phyloP scores from a whole-genome alignment of 2,113 vertebrate genomes.

The Bambusicola thoracicus region DNA sequence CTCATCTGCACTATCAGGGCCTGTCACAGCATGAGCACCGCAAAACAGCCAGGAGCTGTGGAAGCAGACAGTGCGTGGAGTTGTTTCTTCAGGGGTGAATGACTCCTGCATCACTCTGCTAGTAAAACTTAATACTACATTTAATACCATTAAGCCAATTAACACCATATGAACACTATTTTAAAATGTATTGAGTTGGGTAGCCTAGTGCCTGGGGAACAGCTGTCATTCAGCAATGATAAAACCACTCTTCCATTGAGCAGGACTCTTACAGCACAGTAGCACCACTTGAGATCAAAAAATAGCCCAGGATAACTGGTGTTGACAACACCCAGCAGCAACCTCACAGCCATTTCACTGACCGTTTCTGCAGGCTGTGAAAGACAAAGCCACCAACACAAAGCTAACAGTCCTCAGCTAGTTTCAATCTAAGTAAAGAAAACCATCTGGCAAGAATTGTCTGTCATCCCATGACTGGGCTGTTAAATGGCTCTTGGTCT shows the following conservation, averaged over 20 bases:
- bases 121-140: conserved; percentile 3
- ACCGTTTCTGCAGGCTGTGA: neutral
- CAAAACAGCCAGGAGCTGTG: neutral
- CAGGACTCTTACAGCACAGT: neutral
- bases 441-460: neutral
- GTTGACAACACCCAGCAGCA: neutral
- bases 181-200: neutral
- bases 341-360: neutral
- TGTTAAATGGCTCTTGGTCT: neutral
- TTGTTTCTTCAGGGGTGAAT: neutral
- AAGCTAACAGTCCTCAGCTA: neutral
- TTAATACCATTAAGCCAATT: conserved; percentile 38
- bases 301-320: neutral
- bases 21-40: accelerated
- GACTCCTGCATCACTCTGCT: neutral
- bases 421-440: neutral
- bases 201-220: neutral
- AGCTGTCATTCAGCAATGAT: neutral
- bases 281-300: conserved; percentile 6
- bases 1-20: neutral
- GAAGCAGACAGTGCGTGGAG: neutral
- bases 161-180: neutral
- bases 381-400: neutral
- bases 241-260: neutral
- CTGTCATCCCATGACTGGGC: neutral